These are phyloP conservation scores for Drosophila nikananu DNA, from an alignment of 1,140 invertebrate species.

Conservation along the genomic window DNA sequence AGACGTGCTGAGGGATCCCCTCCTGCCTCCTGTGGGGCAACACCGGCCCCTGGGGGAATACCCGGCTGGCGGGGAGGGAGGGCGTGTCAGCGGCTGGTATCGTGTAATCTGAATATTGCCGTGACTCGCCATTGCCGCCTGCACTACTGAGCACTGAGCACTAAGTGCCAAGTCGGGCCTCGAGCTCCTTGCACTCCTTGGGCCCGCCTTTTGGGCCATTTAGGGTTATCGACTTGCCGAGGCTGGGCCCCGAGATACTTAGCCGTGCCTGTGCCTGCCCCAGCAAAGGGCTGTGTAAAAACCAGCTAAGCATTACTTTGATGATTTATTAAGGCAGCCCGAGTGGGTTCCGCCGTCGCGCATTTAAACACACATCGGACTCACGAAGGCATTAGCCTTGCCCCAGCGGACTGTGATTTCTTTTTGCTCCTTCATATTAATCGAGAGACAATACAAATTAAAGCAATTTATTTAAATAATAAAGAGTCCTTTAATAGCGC, in stretches of 20 bases:
- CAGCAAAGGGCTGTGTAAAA: background rate
- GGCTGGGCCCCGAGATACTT: background rate
- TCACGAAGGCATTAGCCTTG: background rate
- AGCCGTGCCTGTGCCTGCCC: background rate
- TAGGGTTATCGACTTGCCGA: slow-evolving; percentile 67
- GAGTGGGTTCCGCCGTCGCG: background rate
- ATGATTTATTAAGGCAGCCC: slow-evolving; percentile 18
- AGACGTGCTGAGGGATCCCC: slow-evolving; percentile 31
- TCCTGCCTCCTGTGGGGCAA: background rate
- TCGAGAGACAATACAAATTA: background rate
- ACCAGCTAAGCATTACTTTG: slow-evolving; percentile 15
- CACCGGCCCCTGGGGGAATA: background rate
- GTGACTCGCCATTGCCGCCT: slow-evolving; percentile 60
- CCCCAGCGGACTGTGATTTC: background rate
- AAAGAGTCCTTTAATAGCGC: background rate
- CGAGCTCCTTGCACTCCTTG: slow-evolving; percentile 8
- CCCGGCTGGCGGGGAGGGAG: slow-evolving; percentile 9
- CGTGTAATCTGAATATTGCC: slow-evolving; percentile 80
- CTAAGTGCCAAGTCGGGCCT: slow-evolving; percentile 22
- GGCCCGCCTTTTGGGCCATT: slow-evolving; percentile 51
- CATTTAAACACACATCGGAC: background rate
- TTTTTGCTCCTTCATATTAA: background rate
- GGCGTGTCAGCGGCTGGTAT: slow-evolving; percentile 37
- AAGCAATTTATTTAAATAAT: background rate
- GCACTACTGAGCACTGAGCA: slow-evolving; percentile 10